These are phyloP conservation scores for Raja brachyura DNA, from an alignment of 2,113 vertebrate species.

Conservation along the genomic window DNA sequence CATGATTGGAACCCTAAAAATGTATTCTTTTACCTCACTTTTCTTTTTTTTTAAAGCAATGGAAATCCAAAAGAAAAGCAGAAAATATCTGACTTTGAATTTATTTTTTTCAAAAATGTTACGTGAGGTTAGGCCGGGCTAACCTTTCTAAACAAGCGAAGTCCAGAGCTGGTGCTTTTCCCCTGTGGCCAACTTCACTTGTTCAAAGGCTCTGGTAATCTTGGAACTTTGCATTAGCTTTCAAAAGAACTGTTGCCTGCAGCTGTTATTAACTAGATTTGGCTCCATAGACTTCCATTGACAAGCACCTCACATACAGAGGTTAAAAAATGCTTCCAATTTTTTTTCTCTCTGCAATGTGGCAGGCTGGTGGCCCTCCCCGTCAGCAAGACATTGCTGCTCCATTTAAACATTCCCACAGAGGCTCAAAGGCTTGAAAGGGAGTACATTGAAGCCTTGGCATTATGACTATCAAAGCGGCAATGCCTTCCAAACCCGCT, in stretches of 20 bases:
- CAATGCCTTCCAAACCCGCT: background rate
- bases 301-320: constrained; percentile 47
- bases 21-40: background rate
- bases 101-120: constrained; percentile 42
- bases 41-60: background rate
- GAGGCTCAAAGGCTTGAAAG: background rate
- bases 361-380: background rate
- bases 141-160: constrained; percentile 50
- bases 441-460: background rate
- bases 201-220: constrained; percentile 50
- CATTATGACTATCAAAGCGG: constrained; percentile 22
- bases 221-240: constrained; percentile 45
- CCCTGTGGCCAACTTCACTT: constrained; percentile 49
- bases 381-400: constrained; percentile 17
- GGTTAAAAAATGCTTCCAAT: constrained; percentile 53
- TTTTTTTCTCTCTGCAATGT: constrained; percentile 38
- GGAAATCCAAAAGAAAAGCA: background rate
- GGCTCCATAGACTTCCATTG: constrained; percentile 48
- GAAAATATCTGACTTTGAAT: constrained; percentile 40
- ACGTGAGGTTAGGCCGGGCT: constrained; percentile 39
- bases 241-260: constrained; percentile 48
- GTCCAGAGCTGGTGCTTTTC: constrained; percentile 47
- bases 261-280: constrained; percentile 55
- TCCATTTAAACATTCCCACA: background rate
- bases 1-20: background rate